Evolutionary conservation across 2,797 vertebrate genomes (phyloP).

Genomic region (Sebastes matsubarae): DNA sequence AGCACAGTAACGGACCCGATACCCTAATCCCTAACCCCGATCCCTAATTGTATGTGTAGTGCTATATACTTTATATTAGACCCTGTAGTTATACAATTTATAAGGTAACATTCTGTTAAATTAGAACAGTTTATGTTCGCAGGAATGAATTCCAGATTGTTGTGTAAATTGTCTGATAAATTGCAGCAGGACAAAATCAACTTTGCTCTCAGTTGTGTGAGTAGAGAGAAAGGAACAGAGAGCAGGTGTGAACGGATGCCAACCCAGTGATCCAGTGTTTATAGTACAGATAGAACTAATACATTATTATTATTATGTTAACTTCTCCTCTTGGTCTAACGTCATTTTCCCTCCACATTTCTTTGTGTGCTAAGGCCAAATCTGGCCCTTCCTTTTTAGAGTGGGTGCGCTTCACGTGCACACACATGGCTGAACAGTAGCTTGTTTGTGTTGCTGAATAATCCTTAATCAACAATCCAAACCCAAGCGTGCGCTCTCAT

Average conservation of each 20-base stretch:
- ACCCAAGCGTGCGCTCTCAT: constrained; percentile 73
- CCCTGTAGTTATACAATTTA: background rate
- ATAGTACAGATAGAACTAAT: constrained; percentile 26
- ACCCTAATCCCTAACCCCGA: too few relatives aligned
- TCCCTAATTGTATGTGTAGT: background rate
- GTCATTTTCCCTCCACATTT: constrained; percentile 27
- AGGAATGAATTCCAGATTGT: background rate
- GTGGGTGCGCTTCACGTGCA: constrained; percentile 35
- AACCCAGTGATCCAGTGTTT: constrained; percentile 43
- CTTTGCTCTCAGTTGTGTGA: constrained; percentile 19
- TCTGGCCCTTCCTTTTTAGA: constrained; percentile 17
- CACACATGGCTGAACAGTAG: constrained; percentile 76
- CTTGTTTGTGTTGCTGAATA: constrained; percentile 81
- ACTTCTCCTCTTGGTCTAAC: constrained; percentile 21
- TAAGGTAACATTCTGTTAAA: background rate
- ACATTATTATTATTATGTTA: constrained; percentile 13
- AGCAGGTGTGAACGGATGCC: constrained; percentile 1
- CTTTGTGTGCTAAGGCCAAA: constrained; percentile 27
- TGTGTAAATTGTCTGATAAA: constrained; percentile 25
- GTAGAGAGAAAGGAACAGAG: constrained; percentile 13
- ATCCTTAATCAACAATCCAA: constrained; percentile 81
- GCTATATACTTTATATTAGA: background rate
- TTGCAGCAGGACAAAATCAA: background rate
- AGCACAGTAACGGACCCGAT: too few relatives aligned
- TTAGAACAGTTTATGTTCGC: background rate